A percentile compares a stretch with the other conserved stretches of the same genome.
These are phyloP conservation scores for Procambarus virginalis DNA, from an alignment of 1,140 invertebrate genomes.

Conservation along the genomic window DNA sequence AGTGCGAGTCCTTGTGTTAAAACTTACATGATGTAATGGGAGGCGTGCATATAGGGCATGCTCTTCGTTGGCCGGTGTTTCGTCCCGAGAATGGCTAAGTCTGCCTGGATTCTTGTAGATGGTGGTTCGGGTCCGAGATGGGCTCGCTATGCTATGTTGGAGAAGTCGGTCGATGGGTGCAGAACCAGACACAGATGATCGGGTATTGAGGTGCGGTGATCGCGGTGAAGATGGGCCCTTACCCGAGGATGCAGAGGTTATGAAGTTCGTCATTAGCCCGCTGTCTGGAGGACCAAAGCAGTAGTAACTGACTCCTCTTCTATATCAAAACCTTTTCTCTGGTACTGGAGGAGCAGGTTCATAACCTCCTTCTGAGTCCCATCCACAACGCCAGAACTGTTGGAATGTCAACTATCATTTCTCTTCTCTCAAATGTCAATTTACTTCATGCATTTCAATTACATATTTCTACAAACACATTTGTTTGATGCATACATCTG, in stretches of 20 bases:
- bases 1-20: no score
- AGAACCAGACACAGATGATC: constrained; percentile 8
- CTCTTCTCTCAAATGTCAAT: no score
- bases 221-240: constrained; percentile 57
- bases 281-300: constrained; percentile 69
- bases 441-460: no score
- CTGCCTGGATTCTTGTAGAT: constrained; percentile 81
- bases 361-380: constrained; percentile 42
- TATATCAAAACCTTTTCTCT: constrained; percentile 63
- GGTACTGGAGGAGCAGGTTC: constrained; percentile 67
- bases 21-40: constrained; percentile 77
- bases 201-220: constrained; percentile 44
- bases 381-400: constrained; percentile 14
- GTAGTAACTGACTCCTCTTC: constrained; percentile 38
- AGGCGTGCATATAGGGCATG: constrained; percentile 90
- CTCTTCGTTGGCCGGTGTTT: constrained; percentile 87
- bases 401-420: no score
- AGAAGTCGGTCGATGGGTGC: constrained; percentile 16
- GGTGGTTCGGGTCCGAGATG: constrained; percentile 71
- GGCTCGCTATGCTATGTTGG: constrained; percentile 21
- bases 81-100: constrained; percentile 88
- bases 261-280: constrained; percentile 41
- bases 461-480: no score
- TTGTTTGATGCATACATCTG: no score
- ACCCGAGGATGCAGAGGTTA: constrained; percentile 44